phyloP scores from a whole-genome alignment of 2,113 vertebrate genomes.

The Phylloscopus whistleri region DNA sequence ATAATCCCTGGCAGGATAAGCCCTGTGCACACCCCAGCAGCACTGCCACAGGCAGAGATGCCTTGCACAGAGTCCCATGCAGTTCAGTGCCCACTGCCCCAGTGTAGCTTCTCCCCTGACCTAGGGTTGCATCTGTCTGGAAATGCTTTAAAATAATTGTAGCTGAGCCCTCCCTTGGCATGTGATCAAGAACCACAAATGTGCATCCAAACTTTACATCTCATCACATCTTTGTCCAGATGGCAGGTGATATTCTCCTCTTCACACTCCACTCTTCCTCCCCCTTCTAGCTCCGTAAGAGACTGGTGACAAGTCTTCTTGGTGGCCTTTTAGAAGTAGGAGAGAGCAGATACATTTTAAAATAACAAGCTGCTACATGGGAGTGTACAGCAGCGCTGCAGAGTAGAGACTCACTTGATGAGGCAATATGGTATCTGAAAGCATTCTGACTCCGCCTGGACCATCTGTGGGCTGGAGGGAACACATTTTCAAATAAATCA shows the following conservation, averaged over 20 bases:
- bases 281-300: conserved; percentile 38
- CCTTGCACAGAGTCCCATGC: neutral
- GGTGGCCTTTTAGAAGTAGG: conserved; percentile 57
- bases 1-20: neutral
- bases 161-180: conserved; percentile 35
- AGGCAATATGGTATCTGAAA: conserved; percentile 45
- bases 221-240: conserved; percentile 61
- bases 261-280: conserved; percentile 62
- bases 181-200: conserved; percentile 8
- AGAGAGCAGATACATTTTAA: conserved; percentile 45
- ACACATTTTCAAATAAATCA: conserved; percentile 24
- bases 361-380: conserved; percentile 59
- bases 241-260: conserved; percentile 66
- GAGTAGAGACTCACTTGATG: conserved; percentile 12
- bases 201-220: conserved; percentile 51
- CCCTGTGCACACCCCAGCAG: neutral
- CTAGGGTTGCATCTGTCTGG: neutral
- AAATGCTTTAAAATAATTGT: conserved; percentile 17
- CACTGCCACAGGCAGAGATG: neutral
- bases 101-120: neutral
- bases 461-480: conserved; percentile 32
- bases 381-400: neutral
- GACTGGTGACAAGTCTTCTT: conserved; percentile 42
- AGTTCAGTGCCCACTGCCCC: neutral
- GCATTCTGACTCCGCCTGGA: neutral